Conservation (phyloP, 2,113 vertebrate genomes). For the Cyphomyrus plagiostoma region DNA sequence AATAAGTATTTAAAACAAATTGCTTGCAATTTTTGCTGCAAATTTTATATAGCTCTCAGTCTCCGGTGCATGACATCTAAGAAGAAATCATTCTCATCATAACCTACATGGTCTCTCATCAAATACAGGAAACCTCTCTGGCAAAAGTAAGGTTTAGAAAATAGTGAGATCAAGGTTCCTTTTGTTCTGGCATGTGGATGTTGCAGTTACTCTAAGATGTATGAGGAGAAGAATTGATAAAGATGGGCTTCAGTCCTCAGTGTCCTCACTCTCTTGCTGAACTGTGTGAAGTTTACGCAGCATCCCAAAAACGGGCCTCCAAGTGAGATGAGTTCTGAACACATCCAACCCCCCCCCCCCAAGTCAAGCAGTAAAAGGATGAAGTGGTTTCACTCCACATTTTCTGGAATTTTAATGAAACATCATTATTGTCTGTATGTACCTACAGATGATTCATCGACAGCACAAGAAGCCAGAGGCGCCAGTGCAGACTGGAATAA, state of each 20-base stretch:
- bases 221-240: not conserved
- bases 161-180: not conserved
- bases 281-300: not conserved
- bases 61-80: too few relatives aligned
- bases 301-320: not conserved
- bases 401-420: conserved; percentile 61
- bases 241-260: not conserved
- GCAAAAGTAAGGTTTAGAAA: not conserved
- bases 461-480: conserved; percentile 28
- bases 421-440: conserved; percentile 57
- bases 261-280: not conserved
- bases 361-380: not conserved
- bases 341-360: not conserved
- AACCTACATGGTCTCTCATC: not conserved
- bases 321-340: not conserved
- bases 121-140: not conserved
- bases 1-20: not conserved
- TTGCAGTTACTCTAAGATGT: not conserved
- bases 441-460: conserved; percentile 59
- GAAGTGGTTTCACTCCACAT: conserved; percentile 13
- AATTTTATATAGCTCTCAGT: not conserved
- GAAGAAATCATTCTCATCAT: not conserved
- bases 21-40: too few relatives aligned
- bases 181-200: not conserved
- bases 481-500: conserved; percentile 28